Conservation (phyloP, 2,888 invertebrate genomes). For the Melieria crassipennis region DNA sequence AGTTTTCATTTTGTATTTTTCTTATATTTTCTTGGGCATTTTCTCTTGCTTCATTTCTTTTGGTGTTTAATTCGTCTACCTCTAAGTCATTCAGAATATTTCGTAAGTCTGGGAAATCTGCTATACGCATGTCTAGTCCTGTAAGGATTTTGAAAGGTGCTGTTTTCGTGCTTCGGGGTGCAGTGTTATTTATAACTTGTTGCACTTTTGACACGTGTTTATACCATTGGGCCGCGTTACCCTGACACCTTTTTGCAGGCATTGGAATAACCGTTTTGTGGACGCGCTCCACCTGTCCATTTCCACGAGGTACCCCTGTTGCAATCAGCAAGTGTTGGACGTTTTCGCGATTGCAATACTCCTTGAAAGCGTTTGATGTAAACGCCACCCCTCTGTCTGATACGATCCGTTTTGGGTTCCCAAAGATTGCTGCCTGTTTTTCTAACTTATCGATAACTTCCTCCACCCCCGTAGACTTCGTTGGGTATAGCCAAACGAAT, state of each 20-base stretch:
- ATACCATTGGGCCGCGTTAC: too few species aligned
- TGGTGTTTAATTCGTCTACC: neutral
- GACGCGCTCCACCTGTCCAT: neutral
- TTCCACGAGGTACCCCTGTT: constrained; percentile 5
- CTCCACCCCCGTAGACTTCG: constrained; percentile 1
- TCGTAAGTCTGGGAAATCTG: constrained; percentile 2
- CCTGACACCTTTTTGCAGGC: neutral
- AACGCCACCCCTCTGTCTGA: constrained; percentile 11
- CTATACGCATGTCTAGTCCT: constrained; percentile 3
- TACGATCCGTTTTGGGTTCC: constrained; percentile 9
- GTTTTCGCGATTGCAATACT: constrained; percentile 10
- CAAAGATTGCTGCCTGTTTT: constrained; percentile 11
- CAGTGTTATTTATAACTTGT: too few species aligned
- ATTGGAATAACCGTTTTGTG: constrained; percentile 4
- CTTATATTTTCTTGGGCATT: too few species aligned
- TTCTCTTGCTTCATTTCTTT: too few species aligned
- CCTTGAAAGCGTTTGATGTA: constrained; percentile 9
- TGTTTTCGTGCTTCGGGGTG: neutral
- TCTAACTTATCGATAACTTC: constrained; percentile 1
- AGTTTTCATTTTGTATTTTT: too few species aligned
- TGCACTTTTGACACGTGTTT: too few species aligned
- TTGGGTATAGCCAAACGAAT: constrained; percentile 8
- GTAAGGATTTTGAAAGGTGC: neutral
- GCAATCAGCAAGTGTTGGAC: constrained; percentile 13
- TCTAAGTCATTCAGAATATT: constrained; percentile 2